Conservation (phyloP, 2,797 vertebrate genomes). For the Limosa lapponica region DNA sequence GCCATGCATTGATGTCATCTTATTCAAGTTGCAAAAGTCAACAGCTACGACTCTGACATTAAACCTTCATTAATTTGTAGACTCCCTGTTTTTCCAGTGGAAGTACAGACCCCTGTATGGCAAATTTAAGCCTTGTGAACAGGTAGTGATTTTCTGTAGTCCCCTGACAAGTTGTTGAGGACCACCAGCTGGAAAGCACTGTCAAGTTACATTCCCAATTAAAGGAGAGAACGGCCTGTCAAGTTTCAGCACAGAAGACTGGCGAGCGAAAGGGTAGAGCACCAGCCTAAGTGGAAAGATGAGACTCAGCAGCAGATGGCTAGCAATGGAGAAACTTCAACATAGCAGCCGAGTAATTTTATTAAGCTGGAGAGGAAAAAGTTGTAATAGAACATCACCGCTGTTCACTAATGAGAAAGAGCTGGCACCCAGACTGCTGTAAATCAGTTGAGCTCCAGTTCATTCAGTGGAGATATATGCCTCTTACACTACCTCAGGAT, state of each 20-base stretch:
- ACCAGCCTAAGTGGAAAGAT: background rate
- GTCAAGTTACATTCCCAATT: background rate
- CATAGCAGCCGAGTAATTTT: background rate
- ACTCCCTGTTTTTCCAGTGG: background rate
- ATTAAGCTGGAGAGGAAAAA: background rate
- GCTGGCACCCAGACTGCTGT: background rate
- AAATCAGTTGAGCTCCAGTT: background rate
- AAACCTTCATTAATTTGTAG: background rate
- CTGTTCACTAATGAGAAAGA: conserved; percentile 5
- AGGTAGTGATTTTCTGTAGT: background rate
- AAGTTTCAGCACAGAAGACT: background rate
- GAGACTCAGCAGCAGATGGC: background rate
- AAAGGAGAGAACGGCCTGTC: background rate
- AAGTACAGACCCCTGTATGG: background rate
- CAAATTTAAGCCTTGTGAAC: background rate
- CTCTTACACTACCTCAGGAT: background rate
- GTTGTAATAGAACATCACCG: background rate
- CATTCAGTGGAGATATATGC: background rate
- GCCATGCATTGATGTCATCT: background rate
- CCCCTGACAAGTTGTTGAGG: background rate
- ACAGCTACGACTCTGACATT: background rate
- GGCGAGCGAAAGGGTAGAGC: background rate
- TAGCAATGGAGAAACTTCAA: background rate
- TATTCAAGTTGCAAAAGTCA: background rate
- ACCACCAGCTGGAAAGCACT: background rate